A percentile compares a stretch with the other conserved stretches of the same genome.
Conservation (phyloP, 2,888 invertebrate genomes). For the Microchrysa polita region DNA sequence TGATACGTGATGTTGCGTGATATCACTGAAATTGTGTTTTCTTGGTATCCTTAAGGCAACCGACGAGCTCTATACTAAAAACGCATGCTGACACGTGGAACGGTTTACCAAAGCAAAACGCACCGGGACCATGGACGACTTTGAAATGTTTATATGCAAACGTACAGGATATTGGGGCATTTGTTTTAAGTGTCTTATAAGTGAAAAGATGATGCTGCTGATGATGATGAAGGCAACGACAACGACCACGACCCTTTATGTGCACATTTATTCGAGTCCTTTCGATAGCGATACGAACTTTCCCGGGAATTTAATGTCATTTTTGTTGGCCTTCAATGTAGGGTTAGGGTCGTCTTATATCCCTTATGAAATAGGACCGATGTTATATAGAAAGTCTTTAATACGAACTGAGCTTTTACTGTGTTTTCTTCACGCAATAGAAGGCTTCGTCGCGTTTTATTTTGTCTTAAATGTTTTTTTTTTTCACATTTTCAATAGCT, state of each 20-base stretch:
- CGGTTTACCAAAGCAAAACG: neutral
- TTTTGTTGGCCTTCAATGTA: neutral
- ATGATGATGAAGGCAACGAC: neutral
- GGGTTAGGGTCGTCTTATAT: neutral
- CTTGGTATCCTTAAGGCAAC: no score
- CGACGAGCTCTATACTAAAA: no score
- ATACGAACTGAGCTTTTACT: neutral
- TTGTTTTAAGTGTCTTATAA: neutral
- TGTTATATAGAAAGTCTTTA: neutral
- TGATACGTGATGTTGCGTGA: no score
- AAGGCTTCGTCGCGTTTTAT: no score
- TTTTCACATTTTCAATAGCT: no score
- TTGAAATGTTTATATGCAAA: conserved; percentile 12
- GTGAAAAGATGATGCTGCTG: neutral
- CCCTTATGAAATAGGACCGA: no score
- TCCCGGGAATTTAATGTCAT: neutral
- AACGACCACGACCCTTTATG: neutral
- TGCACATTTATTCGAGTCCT: neutral
- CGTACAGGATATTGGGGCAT: neutral
- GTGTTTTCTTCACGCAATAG: neutral
- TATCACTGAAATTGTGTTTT: no score
- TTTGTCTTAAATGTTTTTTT: no score
- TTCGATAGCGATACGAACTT: neutral
- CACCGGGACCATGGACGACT: neutral
- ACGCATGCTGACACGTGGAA: no score